phyloP scores from a whole-genome alignment of 2,113 vertebrate genomes.

The Aldabrachelys gigantea region DNA sequence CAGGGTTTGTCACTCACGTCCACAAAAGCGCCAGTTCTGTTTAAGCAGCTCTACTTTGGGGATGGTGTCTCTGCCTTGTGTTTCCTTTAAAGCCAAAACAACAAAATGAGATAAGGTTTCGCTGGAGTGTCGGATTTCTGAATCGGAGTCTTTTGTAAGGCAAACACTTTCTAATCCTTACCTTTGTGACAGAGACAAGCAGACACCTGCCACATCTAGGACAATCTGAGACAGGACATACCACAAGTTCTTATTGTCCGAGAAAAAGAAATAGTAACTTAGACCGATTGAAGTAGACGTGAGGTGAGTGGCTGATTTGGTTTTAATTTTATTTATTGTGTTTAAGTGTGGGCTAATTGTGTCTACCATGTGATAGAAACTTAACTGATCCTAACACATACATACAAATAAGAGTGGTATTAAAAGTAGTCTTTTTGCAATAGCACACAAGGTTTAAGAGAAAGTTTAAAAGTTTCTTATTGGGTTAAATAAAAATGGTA shows the following conservation, averaged over 20 bases:
- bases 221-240: neutral
- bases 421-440: neutral
- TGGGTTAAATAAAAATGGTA: neutral
- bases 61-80: fast-evolving
- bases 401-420: neutral
- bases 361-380: fast-evolving
- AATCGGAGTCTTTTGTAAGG: slow-evolving; percentile 74
- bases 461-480: slow-evolving; percentile 14
- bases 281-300: neutral
- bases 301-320: slow-evolving; percentile 56
- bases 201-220: neutral
- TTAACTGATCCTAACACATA: fast-evolving
- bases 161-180: slow-evolving; percentile 64
- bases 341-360: fast-evolving
- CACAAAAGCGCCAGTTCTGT: neutral
- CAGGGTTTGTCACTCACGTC: fast-evolving
- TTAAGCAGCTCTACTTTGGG: neutral
- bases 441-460: fast-evolving
- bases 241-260: neutral
- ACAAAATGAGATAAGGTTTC: slow-evolving; percentile 77
- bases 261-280: neutral
- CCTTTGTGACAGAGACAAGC: neutral
- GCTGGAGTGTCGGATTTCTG: slow-evolving; percentile 78
- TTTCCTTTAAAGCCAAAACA: slow-evolving; percentile 65
- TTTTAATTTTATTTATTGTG: neutral